Conservation (phyloP, 2,797 vertebrate genomes). For the Catamblyrhynchus diadema region DNA sequence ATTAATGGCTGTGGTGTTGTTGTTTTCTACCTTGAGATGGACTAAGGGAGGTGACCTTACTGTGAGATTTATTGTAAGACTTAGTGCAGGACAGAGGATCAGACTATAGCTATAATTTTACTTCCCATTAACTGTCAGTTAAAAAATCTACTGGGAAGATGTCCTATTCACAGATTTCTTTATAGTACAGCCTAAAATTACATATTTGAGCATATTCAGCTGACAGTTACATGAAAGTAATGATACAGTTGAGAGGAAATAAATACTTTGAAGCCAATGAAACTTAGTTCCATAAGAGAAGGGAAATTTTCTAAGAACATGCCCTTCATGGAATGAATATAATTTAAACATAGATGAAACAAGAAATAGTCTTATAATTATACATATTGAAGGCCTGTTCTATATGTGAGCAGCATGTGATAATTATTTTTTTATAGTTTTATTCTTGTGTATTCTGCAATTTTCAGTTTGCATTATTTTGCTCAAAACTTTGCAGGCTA, state of each 20-base stretch:
- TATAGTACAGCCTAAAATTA: slow-evolving; percentile 69
- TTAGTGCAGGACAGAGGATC: slow-evolving; percentile 20
- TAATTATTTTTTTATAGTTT: slow-evolving; percentile 13
- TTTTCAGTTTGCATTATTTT: background rate
- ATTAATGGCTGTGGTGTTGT: background rate
- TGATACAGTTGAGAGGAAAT: slow-evolving; percentile 52
- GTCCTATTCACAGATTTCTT: slow-evolving; percentile 54
- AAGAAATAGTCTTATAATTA: slow-evolving; percentile 34
- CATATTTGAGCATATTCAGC: slow-evolving; percentile 59
- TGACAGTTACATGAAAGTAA: slow-evolving; percentile 72
- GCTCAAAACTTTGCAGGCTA: background rate
- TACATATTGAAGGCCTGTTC: background rate
- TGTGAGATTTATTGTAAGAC: slow-evolving; percentile 32
- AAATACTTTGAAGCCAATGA: slow-evolving; percentile 57
- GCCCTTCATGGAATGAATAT: background rate
- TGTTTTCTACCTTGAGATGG: slow-evolving; percentile 3
- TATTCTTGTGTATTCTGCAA: background rate
- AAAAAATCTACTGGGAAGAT: slow-evolving; percentile 49
- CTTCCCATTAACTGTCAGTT: slow-evolving; percentile 61
- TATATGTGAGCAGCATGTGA: background rate
- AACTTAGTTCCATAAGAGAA: slow-evolving; percentile 24
- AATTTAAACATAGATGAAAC: slow-evolving; percentile 49
- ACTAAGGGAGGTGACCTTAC: slow-evolving; percentile 3
- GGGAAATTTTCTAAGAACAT: slow-evolving; percentile 28
- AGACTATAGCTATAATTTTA: slow-evolving; percentile 63